Base-by-base conservation (phyloP, 2,797 vertebrate species). In the Rhynchonycteris naso region DNA sequence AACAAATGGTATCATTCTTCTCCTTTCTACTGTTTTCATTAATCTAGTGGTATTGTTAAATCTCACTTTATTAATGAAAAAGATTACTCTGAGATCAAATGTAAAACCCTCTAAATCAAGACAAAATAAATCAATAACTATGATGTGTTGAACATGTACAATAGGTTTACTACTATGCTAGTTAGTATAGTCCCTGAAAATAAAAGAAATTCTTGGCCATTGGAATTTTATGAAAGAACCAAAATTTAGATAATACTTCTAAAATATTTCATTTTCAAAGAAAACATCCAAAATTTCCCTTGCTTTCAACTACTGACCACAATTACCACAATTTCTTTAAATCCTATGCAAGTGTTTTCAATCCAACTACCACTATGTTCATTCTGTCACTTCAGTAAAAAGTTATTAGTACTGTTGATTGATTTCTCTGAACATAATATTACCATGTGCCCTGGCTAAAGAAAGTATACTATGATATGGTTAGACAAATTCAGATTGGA, bases 91-190 rank as follows among this genome's bases (percentile, higher is more conserved):
- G 47, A 90, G 12, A 63, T 68, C 15, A 63, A 90, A 2, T 71
- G 22, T 68, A n/a, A 95, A 85, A 74, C 8, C 28, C 24, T 90
- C 52, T 58, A 86, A 68, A 58, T 87, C 43, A 90, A 93, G 66
- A n/a, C 38, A 93, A 93, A 91, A 50, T 91, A 79, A 89, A n/a
- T 71, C 30, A 75, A 33, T 69, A 90, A 72, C 4, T 47, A 24
- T 47, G 15, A 83, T 24, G 2, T 38, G 24, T 0, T 79, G n/a
- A 75, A n/a, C 11, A 14, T 22, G 4, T 63, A 30, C 33, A 90
- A 0, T 19, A 81, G 26, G 19, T 66, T 78, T 90, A 88, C 4
- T 69, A 68, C 10, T 88, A 59, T 19, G n/a, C 16, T 61, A 66
- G 19, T 15, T 59, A 71, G 54, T 58, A 22, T 21, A 82, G 5